Base-by-base conservation (phyloP, 1,140 invertebrate genomes). In the Berghia stephanieae region DNA sequence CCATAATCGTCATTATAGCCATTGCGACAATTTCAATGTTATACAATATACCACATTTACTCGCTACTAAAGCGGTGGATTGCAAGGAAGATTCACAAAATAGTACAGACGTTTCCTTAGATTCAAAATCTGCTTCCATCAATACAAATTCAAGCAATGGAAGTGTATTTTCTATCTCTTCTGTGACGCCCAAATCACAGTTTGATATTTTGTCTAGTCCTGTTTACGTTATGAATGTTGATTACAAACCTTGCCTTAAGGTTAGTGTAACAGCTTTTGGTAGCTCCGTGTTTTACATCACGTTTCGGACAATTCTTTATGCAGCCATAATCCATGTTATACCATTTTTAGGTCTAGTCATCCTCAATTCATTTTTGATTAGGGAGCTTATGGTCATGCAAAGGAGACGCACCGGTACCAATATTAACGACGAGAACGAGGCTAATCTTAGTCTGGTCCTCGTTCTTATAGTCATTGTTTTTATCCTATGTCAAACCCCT, bases 31-130 rank as follows among this genome's bases (percentile, higher is more conserved):
- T 84, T 31, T 87, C 86, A 0, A 72, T 87, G 5, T 8, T 84
- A 16, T 89, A 87, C 79, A 89, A 89, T 81, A 81, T 89, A 52
- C 88, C 88, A 8, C 82, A 87, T 57, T 79, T 83, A 36, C 83
- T 88, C 66, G 85, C 84, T 18, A 81, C 78, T 71, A 31, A 81
- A 67, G 75, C 75, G 16, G 55, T 67, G 8, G 31, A 79, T n/a
- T 86, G 85, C 68, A 57, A 74, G 34, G 82, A 83, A 43, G 52
- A 49, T 13, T 60, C 78, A 46, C 71, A 74, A 44, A 55, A 34
- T 18, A 55, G 69, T 0, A 79, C 77, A 38, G n/a, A n/a, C n/a
- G n/a, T n/a, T n/a, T n/a, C n/a, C n/a, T n/a, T n/a, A n/a, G 31
- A 18, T 16, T 43, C 10, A 24, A 67, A 5, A 49, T 55, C 44